These are phyloP conservation scores for Psephotus haematonotus DNA, from an alignment of 2,113 vertebrate species.

Conservation along the genomic window DNA sequence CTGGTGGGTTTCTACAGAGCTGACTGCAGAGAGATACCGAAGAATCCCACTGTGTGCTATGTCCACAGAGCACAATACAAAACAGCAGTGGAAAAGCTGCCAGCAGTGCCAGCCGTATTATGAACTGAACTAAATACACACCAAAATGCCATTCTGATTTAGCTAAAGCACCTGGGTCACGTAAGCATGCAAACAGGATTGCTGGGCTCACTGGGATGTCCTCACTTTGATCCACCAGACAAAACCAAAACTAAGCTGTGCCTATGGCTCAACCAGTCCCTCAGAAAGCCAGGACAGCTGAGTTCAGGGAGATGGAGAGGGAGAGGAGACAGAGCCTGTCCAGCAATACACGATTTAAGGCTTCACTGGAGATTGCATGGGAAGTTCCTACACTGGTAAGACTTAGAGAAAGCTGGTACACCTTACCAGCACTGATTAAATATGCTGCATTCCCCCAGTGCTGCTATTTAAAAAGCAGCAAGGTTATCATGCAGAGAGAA, in stretches of 20 bases:
- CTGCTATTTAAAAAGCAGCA: neutral
- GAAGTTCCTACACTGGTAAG: neutral
- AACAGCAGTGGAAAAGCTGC: neutral
- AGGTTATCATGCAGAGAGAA: rapidly evolving
- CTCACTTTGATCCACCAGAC: neutral
- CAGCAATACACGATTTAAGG: neutral
- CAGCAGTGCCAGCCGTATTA: neutral
- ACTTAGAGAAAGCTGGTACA: neutral
- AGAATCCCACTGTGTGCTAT: neutral
- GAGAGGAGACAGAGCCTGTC: neutral
- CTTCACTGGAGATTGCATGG: neutral
- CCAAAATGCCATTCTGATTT: rapidly evolving
- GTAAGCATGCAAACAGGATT: rapidly evolving
- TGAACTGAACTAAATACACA: neutral
- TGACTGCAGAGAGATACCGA: neutral
- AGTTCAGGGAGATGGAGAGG: neutral
- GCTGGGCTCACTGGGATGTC: neutral
- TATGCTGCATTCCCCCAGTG: neutral
- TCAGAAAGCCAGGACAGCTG: neutral
- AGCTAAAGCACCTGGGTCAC: neutral
- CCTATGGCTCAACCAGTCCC: neutral
- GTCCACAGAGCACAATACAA: neutral
- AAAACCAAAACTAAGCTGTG: neutral
- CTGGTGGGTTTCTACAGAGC: neutral
- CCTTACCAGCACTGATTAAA: neutral